Percentiles rank a stretch among this genome's conserved stretches.
Conservation (phyloP, 2,113 vertebrate species). For the Uria aalge region DNA sequence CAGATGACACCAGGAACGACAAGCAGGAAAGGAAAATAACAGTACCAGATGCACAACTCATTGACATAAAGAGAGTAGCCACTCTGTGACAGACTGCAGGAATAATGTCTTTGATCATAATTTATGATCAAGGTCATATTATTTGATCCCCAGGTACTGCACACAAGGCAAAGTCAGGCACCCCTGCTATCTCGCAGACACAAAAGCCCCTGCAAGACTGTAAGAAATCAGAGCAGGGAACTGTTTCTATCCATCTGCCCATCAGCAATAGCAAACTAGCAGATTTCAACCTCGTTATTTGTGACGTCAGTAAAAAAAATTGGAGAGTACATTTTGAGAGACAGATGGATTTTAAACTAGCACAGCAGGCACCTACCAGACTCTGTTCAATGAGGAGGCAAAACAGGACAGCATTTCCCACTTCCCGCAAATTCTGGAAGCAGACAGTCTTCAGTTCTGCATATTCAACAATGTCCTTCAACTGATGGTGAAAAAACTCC, state of each 20-base stretch:
- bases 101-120: not conserved
- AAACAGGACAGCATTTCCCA: slow-evolving; percentile 88
- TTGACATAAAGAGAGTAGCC: not conserved
- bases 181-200: not conserved
- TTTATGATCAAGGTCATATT: not conserved
- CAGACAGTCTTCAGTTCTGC: slow-evolving; percentile 89
- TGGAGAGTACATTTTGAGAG: not conserved
- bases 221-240: not conserved
- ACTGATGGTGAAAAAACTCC: slow-evolving; percentile 90
- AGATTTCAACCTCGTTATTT: not conserved
- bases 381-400: slow-evolving; percentile 89
- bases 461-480: slow-evolving; percentile 91
- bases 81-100: not conserved
- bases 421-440: slow-evolving; percentile 89
- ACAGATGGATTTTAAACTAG: not conserved
- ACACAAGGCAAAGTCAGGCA: not conserved
- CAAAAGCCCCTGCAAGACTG: not conserved
- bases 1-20: not conserved
- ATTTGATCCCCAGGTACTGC: not conserved
- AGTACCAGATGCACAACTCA: not conserved
- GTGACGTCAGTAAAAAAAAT: not conserved
- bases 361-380: slow-evolving; percentile 76
- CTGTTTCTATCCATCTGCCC: not conserved
- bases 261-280: not conserved
- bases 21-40: not conserved